Base-by-base conservation (phyloP, 2,113 vertebrate species). In the Pelvicachromis taeniatus region DNA sequence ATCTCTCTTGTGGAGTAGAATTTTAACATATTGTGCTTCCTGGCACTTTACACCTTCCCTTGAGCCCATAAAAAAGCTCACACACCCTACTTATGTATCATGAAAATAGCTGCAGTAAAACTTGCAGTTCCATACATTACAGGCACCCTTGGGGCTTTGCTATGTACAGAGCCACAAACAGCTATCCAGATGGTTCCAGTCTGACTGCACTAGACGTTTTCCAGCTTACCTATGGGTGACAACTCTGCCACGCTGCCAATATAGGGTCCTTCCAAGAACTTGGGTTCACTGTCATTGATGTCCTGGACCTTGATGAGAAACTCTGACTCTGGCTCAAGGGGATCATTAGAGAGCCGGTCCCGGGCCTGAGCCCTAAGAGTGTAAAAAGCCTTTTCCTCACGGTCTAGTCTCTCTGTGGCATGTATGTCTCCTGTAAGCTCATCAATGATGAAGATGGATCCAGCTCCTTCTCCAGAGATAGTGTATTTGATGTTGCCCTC, bases 291-390 rank as follows among this genome's bases (percentile, higher is more conserved):
- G 96, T 99, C 99, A 1, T 99, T 99, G 95, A 99, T 99, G 95
- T 99, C 99, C 94, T 99, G 99, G 86, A 99, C 98, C 91, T 99
- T 99, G 96, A 99, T 98, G 94, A 99, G 97, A 91, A 99, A 99
- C 94, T 99, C 98, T 0, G 99, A 99, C 96, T 99, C 98, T 0
- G 99, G 97, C 85, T 99, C 98, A 81, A 99, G 97, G 6, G 97
- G 97, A 78, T 94, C 96, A 29, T 97, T 93, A 1, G 97, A 97
- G 89, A 97, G 96, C 0, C 96, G 95, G 84, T 98, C 97, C 1
- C 97, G 95, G 1, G 98, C 99, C 95, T 98, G 98, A 1, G 98
- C 99, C 52, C 97, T 89, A 7, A 99, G 95, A 0, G 99, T 99
- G 95, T 99, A 99, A 95, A 97, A 99, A 61, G 98, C 97, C 87